phyloP scores from a whole-genome alignment of 2,888 invertebrate genomes.

The Leucozona laternaria region DNA sequence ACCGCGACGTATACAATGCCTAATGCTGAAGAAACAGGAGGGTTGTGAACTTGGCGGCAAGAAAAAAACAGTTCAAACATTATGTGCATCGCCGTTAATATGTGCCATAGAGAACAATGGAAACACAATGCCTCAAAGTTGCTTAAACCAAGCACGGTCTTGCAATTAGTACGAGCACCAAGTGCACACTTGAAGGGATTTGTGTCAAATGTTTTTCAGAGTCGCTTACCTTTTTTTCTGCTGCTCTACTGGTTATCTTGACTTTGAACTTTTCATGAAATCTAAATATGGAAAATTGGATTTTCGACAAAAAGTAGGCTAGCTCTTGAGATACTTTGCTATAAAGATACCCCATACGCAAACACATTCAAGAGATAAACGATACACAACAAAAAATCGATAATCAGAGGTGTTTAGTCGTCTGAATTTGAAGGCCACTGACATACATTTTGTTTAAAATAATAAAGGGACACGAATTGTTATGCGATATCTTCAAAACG shows the following conservation, averaged over 20 bases:
- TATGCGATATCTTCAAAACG: not conserved
- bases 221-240: conserved; percentile 26
- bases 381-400: conserved; percentile 28
- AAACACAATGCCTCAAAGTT: conserved; percentile 35
- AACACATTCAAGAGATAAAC: not conserved
- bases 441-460: conserved; percentile 13
- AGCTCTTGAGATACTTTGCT: conserved; percentile 9
- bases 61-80: not conserved
- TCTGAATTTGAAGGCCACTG: conserved; percentile 34
- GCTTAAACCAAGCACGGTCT: conserved; percentile 53
- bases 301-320: conserved; percentile 44
- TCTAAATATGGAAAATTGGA: conserved; percentile 41
- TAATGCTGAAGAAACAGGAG: conserved; percentile 6
- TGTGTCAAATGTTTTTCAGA: conserved; percentile 63
- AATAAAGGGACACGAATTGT: not conserved
- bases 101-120: not conserved
- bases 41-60: conserved; percentile 62
- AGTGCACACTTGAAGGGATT: conserved; percentile 79
- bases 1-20: conserved; percentile 46
- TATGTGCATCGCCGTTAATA: conserved; percentile 36
- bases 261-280: conserved; percentile 64
- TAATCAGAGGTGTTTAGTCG: not conserved
- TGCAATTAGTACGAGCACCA: conserved; percentile 81
- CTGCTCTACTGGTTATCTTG: conserved; percentile 44
- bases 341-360: not conserved